Conservation (phyloP, 2,888 invertebrate species). For the Phorcus lineatus region DNA sequence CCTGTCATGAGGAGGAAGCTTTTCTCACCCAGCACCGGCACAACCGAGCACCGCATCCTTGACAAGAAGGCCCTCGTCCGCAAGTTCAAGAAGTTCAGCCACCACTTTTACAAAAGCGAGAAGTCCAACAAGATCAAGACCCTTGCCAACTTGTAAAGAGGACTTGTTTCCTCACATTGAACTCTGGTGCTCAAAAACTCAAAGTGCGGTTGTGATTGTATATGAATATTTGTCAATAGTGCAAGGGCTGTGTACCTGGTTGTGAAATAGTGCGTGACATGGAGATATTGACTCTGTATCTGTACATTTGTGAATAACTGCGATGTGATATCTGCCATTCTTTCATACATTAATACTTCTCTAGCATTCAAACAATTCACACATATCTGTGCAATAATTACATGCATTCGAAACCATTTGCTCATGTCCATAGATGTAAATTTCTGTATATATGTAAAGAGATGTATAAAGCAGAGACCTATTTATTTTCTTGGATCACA, state of each 20-base stretch:
- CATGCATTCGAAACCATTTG: neutral
- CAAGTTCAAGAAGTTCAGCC: conserved; percentile 65
- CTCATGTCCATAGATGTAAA: conserved; percentile 15
- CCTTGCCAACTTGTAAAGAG: conserved; percentile 58
- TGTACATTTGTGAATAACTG: no score
- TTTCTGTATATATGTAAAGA: conserved; percentile 23
- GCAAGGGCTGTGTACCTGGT: neutral
- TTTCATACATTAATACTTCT: neutral
- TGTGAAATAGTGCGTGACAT: no score
- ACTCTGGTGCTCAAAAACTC: neutral
- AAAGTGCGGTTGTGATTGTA: conserved; percentile 25
- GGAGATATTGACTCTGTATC: neutral
- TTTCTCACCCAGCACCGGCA: conserved; percentile 46
- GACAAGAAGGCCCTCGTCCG: conserved; percentile 67
- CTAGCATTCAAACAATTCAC: neutral
- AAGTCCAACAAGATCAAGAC: conserved; percentile 60
- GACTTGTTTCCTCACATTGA: neutral
- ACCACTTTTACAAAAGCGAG: conserved; percentile 59
- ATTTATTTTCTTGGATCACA: conserved; percentile 27
- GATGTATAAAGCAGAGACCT: neutral
- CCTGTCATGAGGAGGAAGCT: conserved; percentile 54
- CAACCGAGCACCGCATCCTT: conserved; percentile 50
- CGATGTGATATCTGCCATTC: neutral
- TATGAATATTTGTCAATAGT: neutral
- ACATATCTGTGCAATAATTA: conserved; percentile 3